Evolutionary conservation across 2,888 invertebrate genomes (phyloP).

Genomic region (Nymphalis urticae): DNA sequence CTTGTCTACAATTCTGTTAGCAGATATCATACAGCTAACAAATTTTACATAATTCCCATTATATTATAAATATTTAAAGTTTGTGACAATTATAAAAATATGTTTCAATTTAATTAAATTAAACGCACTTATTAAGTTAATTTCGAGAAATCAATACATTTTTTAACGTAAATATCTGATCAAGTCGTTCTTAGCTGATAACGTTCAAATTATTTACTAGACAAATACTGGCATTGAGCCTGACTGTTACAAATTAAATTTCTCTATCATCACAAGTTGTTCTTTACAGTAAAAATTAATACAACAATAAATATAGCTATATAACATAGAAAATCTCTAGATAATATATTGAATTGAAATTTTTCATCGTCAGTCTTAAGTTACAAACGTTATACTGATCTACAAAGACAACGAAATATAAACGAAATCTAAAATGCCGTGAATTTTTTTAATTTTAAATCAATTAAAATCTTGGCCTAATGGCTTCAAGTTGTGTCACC

Average conservation of each 20-base stretch:
- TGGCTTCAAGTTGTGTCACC: no score
- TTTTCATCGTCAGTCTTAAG: constrained; percentile 34
- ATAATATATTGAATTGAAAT: constrained; percentile 23
- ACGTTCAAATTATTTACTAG: constrained; percentile 11
- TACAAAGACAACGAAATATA: background rate
- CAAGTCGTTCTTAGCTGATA: background rate
- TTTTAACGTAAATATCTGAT: background rate
- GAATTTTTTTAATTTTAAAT: no score
- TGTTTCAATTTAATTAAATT: background rate
- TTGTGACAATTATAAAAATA: no score
- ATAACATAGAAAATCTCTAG: constrained; percentile 32
- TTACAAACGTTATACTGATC: constrained; percentile 25
- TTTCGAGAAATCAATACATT: background rate
- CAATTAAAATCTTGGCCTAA: no score
- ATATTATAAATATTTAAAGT: no score
- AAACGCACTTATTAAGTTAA: background rate
- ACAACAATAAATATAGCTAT: constrained; percentile 40
- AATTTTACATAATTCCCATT: no score
- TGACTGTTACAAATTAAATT: constrained; percentile 20
- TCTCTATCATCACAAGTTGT: constrained; percentile 4
- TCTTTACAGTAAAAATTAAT: constrained; percentile 32
- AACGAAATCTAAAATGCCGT: no score
- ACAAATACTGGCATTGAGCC: constrained; percentile 36
- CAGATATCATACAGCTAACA: no score
- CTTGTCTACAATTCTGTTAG: no score